Conservation (phyloP, 2,113 vertebrate species). For the Tor tambroides region DNA sequence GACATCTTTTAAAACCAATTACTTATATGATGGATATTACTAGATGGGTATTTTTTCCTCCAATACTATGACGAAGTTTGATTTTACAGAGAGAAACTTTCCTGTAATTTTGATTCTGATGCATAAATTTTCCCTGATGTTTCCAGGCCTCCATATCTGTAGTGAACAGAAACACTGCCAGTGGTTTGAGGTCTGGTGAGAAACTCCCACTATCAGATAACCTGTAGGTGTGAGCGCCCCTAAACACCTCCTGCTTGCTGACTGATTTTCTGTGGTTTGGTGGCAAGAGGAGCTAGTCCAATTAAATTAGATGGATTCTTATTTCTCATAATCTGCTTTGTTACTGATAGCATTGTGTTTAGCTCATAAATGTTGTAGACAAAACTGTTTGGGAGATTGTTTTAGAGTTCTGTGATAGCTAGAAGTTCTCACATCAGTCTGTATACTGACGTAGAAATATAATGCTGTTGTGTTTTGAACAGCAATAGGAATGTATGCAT, state of each 20-base stretch:
- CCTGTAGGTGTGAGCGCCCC: constrained; percentile 7
- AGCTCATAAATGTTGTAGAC: too few relatives aligned
- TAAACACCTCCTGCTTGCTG: constrained; percentile 31
- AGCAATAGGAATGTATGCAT: neutral
- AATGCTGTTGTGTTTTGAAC: neutral
- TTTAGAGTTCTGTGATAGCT: neutral
- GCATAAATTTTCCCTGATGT: constrained; percentile 68
- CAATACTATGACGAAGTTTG: constrained; percentile 18
- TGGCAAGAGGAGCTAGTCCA: constrained; percentile 29
- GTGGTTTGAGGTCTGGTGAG: constrained; percentile 23
- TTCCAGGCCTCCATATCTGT: constrained; percentile 28
- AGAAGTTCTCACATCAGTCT: neutral
- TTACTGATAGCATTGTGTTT: neutral
- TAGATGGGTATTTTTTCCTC: neutral
- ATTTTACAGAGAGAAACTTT: constrained; percentile 58
- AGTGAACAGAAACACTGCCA: neutral
- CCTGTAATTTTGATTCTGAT: constrained; percentile 57
- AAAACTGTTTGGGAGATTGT: neutral
- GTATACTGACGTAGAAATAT: neutral
- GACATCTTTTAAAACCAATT: neutral
- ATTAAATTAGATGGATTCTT: constrained; percentile 5
- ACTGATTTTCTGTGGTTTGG: constrained; percentile 45
- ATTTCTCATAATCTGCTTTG: constrained; percentile 6
- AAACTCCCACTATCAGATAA: constrained; percentile 10
- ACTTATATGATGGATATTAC: too few relatives aligned